Conservation (phyloP, 2,113 vertebrate species). For the Phaethon lepturus region DNA sequence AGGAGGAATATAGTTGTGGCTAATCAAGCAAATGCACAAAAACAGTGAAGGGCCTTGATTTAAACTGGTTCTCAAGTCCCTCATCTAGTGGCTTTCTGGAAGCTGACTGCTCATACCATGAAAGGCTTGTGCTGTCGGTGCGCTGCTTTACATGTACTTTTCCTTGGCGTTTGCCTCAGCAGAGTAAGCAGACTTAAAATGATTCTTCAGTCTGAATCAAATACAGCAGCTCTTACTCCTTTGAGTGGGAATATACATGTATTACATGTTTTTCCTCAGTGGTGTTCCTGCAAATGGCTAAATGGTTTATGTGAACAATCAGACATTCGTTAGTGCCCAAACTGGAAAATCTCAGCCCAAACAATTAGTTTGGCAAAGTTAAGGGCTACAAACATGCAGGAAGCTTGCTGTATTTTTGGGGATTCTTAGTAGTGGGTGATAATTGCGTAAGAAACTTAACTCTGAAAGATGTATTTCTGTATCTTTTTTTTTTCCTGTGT, state of each 20-base stretch:
- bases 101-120: accelerated
- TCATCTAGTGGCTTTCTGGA: background rate
- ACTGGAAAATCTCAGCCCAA: background rate
- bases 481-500: background rate
- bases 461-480: background rate
- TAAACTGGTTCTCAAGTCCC: background rate
- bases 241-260: background rate
- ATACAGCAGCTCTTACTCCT: background rate
- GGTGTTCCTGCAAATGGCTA: background rate
- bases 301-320: background rate
- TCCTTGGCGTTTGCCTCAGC: background rate
- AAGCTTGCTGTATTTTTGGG: background rate
- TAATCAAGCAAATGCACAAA: background rate
- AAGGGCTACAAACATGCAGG: background rate
- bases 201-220: background rate
- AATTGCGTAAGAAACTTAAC: background rate
- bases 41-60: background rate
- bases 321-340: background rate
- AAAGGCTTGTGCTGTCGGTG: background rate
- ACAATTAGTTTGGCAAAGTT: background rate
- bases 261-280: background rate
- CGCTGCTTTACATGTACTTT: background rate
- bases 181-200: background rate
- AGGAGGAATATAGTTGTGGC: background rate
- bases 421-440: background rate